Conservation (phyloP, 2,113 vertebrate genomes). For the Hymenochirus boettgeri region DNA sequence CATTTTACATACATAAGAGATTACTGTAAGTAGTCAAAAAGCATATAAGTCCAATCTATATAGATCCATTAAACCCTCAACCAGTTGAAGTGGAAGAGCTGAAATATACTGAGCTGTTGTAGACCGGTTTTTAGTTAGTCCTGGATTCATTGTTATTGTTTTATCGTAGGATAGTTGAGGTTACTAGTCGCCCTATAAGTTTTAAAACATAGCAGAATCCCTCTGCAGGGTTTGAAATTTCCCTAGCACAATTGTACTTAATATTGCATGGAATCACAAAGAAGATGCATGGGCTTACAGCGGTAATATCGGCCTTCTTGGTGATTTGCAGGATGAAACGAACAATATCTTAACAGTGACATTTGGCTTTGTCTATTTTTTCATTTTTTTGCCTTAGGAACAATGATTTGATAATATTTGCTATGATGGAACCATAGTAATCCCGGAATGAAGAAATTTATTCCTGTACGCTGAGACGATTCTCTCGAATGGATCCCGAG, state of each 20-base stretch:
- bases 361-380: constrained; percentile 34
- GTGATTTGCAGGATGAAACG: constrained; percentile 25
- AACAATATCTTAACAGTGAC: constrained; percentile 58
- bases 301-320: constrained; percentile 44
- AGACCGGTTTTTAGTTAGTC: constrained; percentile 43
- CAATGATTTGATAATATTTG: constrained; percentile 48
- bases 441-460: constrained; percentile 48
- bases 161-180: constrained; percentile 47
- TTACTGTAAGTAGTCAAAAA: constrained; percentile 49
- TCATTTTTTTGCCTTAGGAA: constrained; percentile 40
- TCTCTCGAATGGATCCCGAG: constrained; percentile 54
- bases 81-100: constrained; percentile 43
- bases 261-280: constrained; percentile 58
- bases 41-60: constrained; percentile 52
- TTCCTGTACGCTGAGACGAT: constrained; percentile 61
- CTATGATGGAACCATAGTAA: constrained; percentile 26
- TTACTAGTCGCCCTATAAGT: constrained; percentile 42
- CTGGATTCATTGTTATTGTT: constrained; percentile 48
- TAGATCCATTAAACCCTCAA: constrained; percentile 43
- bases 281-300: constrained; percentile 56
- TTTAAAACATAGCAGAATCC: constrained; percentile 51
- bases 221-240: constrained; percentile 50
- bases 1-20: no score
- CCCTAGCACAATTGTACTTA: constrained; percentile 50
- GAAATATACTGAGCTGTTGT: constrained; percentile 50